These are phyloP conservation scores for Phania funesta DNA, from an alignment of 2,888 invertebrate species.

Conservation along the genomic window DNA sequence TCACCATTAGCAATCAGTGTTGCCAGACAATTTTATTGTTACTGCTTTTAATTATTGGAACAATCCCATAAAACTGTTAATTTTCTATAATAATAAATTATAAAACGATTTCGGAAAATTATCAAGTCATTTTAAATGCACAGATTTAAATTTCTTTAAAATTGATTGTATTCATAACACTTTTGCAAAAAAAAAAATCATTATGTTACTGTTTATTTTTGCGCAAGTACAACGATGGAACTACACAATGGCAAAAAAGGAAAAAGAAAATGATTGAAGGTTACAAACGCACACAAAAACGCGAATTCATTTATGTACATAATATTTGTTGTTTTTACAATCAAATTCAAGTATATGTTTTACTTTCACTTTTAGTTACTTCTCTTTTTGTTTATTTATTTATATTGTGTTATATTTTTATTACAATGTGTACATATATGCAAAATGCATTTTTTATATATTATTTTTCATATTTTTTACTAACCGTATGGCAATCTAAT, in stretches of 20 bases:
- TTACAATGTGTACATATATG: neutral
- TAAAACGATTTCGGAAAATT: neutral
- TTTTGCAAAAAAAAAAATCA: neutral
- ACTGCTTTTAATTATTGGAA: too few species aligned
- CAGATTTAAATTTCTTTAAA: neutral
- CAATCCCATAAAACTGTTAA: neutral
- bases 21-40: neutral
- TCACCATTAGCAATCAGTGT: neutral
- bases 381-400: neutral
- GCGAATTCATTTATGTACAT: constrained; percentile 11
- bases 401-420: neutral
- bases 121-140: neutral
- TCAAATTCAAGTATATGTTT: neutral
- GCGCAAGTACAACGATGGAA: constrained; percentile 8
- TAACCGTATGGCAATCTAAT: constrained; percentile 42
- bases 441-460: neutral
- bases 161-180: neutral
- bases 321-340: constrained; percentile 5
- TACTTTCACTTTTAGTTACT: neutral
- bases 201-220: constrained; percentile 27
- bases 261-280: constrained; percentile 38
- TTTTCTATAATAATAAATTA: neutral
- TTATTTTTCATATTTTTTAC: constrained; percentile 27
- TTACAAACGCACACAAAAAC: constrained; percentile 38
- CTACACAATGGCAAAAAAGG: neutral